phyloP scores from a whole-genome alignment of 2,113 vertebrate species.

The zebrafish (Danio rerio) region GRCz12tu NC_133197.1:4378501-4379000 shows the following conservation, averaged over 20 bases:
- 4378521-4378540: background rate
- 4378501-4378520: background rate
- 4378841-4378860: too few relatives aligned
- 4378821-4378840: too few relatives aligned
- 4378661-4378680: background rate
- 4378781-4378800: too few relatives aligned
- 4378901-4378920: background rate
- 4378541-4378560: background rate
- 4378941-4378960: background rate
- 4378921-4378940: background rate
- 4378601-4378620: background rate
- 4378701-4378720: background rate
- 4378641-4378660: background rate
- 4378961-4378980: background rate
- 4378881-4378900: too few relatives aligned
- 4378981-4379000: background rate
- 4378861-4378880: too few relatives aligned
- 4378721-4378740: background rate
- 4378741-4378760: background rate
- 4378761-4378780: background rate
- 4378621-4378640: background rate
- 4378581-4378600: background rate
- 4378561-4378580: too few relatives aligned
- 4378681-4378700: background rate
- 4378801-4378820: too few relatives aligned